Base-by-base conservation (phyloP, 2,888 invertebrate genomes). In the Melanophora roralis region DNA sequence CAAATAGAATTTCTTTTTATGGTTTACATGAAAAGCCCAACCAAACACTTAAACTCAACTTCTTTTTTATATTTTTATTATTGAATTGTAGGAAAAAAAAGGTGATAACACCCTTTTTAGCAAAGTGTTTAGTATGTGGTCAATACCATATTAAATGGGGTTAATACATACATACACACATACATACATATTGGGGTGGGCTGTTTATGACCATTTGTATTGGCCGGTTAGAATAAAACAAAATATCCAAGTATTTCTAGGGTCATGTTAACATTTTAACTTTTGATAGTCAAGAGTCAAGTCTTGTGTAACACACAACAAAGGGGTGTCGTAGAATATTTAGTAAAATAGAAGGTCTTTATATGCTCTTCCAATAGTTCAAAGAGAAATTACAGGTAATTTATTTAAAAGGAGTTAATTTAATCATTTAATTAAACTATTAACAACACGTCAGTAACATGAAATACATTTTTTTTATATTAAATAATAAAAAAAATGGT, bases 91-190 rank as follows among this genome's bases (percentile, higher is more conserved):
- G 5, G 32, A 57, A 64, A 73, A 55, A 73, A 65, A 81, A 83
- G 83, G 83, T 83, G 83, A 82, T 83, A 83, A 83, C 82, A 82
- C 78, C 82, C 82, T 83, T 81, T 83, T 83, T 82, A 81, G 82
- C 82, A 80, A 76, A 75, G 80, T 80, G 75, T 80, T 80, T 80
- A 80, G 80, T 80, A 72, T 80, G 80, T 80, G 80, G 80, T 80
- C 80, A 80, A 76, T 80, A 76, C 75, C 80, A 67, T 67, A 72
- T 32, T 76, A 80, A 80, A 80, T 80, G 80, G 79, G 79, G 80
- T 80, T 80, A 80, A 80, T 65, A 40, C 45, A 53, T 45, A 12
- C 32, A 49, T 21, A n/a, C 8, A 36, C 34, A 11, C 12, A 9
- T 1, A 12, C n/a, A 21, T 23, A 1, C 8, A 49, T 27, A 27